Evolutionary conservation across 2,113 vertebrate genomes (phyloP), one percentile per base, ranked within the genome.

Genomic region (Epinephelus moara): DNA sequence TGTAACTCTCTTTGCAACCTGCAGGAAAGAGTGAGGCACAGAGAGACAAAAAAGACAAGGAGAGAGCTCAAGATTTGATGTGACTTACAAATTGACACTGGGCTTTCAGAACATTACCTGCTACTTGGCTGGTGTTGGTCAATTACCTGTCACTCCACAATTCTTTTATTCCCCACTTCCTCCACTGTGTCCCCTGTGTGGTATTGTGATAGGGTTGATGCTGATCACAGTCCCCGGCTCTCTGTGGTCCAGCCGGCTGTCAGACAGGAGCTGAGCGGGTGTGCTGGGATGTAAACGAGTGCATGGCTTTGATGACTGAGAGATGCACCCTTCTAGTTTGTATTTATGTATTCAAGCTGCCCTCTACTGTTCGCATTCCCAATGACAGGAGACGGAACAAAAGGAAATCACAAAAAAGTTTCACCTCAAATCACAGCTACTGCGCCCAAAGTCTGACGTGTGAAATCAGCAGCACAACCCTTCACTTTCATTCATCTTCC

Each of bases 321-420:
- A 89, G 91, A 88, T 85, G 90, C 84, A 50, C 72, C 67, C 81
- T 72, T 75, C 81, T 90, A 75, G 88, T 90, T 92, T 89, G 90
- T 94, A 95, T 94, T 93, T 94, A 94, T 95, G 94, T 91, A 95
- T 95, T 95, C 92, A 95, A 95, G 94, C 94, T 95, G 94, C 95
- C 95, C 95, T 95, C 96, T 94, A 89, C 96, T 95, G 95, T 95
- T 93, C 93, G 73, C 77, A 79, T 80, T 81, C 86, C 92, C 94
- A 93, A 95, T 92, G 91, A 94, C 95, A 96, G 91, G 83, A 79
- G 72, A 59, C 30, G 66, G 76, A 89, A 94, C 91, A 80, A 93
- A 86, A 85, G 90, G 77, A 62, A 57, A 75, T 12, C 47, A 13
- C 37, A 77, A 45, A 45, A 42, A 74, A 76, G 55, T 89, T 87